Evolutionary conservation across 2,888 invertebrate species (phyloP).

Genomic region (Stictocephala bisonia): DNA sequence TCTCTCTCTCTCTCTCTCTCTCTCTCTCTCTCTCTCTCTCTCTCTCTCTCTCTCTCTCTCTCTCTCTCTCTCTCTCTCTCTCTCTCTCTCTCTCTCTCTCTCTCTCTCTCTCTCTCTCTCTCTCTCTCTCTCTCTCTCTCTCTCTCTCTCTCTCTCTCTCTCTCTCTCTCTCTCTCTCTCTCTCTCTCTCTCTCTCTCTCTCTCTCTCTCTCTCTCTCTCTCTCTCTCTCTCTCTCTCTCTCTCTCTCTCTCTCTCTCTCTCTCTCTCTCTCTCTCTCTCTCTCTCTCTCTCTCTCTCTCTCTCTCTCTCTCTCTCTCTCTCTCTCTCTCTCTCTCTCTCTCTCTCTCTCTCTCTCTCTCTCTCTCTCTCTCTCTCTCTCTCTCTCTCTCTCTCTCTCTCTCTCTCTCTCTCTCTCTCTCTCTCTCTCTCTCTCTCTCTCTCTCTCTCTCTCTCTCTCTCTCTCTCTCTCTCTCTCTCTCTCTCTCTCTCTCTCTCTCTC

Average conservation of each 20-base stretch:
- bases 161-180: background rate
- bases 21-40: background rate
- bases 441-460: background rate
- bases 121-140: background rate
- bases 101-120: background rate
- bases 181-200: background rate
- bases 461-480: background rate
- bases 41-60: background rate
- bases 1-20: no score
- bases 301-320: background rate
- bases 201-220: background rate
- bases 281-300: background rate
- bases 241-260: background rate
- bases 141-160: background rate
- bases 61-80: background rate
- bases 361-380: background rate
- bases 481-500: background rate
- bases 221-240: background rate
- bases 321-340: background rate
- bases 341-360: background rate
- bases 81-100: background rate
- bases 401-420: background rate
- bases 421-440: background rate
- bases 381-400: background rate
- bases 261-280: background rate